phyloP scores from a whole-genome alignment of 2,888 invertebrate species.

The Sarcophaga rosellei region DNA sequence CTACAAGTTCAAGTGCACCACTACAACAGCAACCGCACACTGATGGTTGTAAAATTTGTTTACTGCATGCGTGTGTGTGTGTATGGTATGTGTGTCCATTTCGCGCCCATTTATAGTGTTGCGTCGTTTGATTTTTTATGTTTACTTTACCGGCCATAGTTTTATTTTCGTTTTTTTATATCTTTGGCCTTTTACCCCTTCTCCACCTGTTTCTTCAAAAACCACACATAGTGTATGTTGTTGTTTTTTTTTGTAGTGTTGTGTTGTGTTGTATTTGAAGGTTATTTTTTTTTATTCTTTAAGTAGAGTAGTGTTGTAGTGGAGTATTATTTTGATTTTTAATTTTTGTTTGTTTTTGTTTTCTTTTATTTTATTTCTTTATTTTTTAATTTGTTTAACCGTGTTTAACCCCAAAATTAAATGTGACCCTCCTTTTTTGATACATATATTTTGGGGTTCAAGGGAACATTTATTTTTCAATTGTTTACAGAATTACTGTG shows the following conservation, averaged over 20 bases:
- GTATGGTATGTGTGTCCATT: not conserved
- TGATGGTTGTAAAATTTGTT: not conserved
- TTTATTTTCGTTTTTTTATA: not conserved
- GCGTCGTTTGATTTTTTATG: too few species aligned
- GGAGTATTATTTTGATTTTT: not conserved
- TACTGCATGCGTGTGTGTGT: not conserved
- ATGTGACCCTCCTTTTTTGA: too few species aligned
- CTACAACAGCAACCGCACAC: not conserved
- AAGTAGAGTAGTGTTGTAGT: not conserved
- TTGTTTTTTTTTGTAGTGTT: not conserved
- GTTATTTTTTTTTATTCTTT: not conserved
- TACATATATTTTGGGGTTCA: too few species aligned
- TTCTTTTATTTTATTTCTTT: too few species aligned
- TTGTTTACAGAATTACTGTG: too few species aligned
- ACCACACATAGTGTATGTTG: not conserved
- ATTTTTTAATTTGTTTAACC: too few species aligned
- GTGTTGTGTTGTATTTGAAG: not conserved
- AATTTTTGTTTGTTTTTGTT: too few species aligned
- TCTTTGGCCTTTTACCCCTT: not conserved
- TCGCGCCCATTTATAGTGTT: not conserved
- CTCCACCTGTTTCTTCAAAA: not conserved
- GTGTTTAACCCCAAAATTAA: too few species aligned
- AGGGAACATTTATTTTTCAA: too few species aligned
- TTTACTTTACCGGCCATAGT: conserved; percentile 1
- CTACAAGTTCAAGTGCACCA: conserved; percentile 43